Evolutionary conservation across 1,140 invertebrate species (phyloP), one percentile per base, ranked within the genome.

Genomic region (Lordiphosa mommai): DNA sequence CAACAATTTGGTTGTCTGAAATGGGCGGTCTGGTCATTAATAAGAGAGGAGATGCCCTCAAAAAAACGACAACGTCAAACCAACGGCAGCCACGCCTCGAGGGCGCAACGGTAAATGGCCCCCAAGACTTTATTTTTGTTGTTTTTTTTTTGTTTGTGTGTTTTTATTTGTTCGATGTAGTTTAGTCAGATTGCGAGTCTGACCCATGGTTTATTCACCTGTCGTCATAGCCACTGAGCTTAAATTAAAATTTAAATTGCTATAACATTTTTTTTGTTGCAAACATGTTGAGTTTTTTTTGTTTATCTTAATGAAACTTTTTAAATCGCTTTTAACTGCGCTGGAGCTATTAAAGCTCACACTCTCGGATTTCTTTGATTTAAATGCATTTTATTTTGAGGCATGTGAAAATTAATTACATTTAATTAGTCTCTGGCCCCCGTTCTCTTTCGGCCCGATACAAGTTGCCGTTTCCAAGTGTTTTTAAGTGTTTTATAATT

Each of bases 241-340:
- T 50, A 82, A 73, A 67, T 82, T 73, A 73, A 70, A 72, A 60
- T 66, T 73, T 58, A 80, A 85, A 73, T 80, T 85, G 80, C 65
- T 64, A 73, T 73, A 80, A 80, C 68, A 76, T 50, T 84, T 61
- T 57, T 44, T 55, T 33, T 70, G 46, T 56, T 51, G 40, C 16
- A 27, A 53, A 53, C 17, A 40, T 43, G 36, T 53, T 53, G 36
- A 12, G 32, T 50, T 36, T 30, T 20, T 52, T 29, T 29, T 2
- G 60, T 71, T 85, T 85, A 86, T 80, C 69, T 85, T 84, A 85
- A 79, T 84, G 79, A 86, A 79, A 85, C 72, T 79, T 84, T 85
- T 84, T 66, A 86, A 82, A 82, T 82, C 72, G 53, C 77, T 76
- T 82, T 82, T 82, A 82, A 74, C 70, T 74, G 67, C 61, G 58